Conservation (phyloP, 1,140 invertebrate genomes). For the Venturia canescens region DNA sequence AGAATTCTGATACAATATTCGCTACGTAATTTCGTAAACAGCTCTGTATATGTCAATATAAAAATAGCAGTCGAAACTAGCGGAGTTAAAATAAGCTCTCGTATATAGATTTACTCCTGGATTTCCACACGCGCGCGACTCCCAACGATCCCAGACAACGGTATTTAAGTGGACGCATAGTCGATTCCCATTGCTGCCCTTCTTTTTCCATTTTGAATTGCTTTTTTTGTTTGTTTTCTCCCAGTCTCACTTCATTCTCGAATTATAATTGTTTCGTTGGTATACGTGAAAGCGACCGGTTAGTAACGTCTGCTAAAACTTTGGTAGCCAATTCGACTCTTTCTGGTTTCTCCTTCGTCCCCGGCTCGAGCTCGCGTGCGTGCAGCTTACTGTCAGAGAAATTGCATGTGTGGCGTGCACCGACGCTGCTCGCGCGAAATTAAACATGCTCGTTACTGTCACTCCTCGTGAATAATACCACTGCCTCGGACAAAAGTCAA, state of each 20-base stretch:
- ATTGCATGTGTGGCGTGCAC: slow-evolving; percentile 22
- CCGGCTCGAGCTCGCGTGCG: not conserved
- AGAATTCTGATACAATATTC: not conserved
- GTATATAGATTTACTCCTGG: not conserved
- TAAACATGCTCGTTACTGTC: slow-evolving; percentile 48
- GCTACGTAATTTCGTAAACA: not conserved
- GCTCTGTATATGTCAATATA: not conserved
- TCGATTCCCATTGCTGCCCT: slow-evolving; percentile 4
- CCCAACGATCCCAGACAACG: slow-evolving; percentile 13
- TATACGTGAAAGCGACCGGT: slow-evolving; percentile 3
- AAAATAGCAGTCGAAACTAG: not conserved
- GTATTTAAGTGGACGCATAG: slow-evolving; percentile 28
- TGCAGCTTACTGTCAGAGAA: slow-evolving; percentile 31
- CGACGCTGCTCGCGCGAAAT: slow-evolving; percentile 37
- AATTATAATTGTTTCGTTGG: slow-evolving; percentile 35
- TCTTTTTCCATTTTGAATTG: too few species aligned
- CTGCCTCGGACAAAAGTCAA: slow-evolving; percentile 16
- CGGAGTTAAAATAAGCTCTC: slow-evolving; percentile 30
- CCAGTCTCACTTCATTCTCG: slow-evolving; percentile 3
- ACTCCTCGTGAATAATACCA: slow-evolving; percentile 20
- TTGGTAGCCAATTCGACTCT: slow-evolving; percentile 24
- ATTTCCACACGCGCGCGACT: not conserved
- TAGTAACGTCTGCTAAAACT: slow-evolving; percentile 20
- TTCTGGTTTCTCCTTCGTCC: slow-evolving; percentile 7
- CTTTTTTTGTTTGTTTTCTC: slow-evolving; percentile 7